Conservation (phyloP, 2,797 vertebrate species). For the Erpetoichthys calabaricus region DNA sequence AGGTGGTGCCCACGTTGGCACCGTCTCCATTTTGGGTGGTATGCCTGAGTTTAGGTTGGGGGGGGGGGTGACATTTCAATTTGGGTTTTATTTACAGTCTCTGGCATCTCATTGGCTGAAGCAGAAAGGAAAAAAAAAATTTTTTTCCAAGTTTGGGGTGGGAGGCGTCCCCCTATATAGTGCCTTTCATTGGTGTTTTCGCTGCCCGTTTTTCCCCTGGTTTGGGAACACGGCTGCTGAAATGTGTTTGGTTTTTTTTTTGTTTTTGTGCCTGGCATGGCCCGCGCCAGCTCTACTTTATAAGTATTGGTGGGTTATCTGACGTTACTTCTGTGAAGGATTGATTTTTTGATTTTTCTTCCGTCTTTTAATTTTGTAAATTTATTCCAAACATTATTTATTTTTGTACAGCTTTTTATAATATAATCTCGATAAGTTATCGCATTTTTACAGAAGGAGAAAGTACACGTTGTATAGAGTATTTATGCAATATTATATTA, state of each 20-base stretch:
- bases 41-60: too few species aligned
- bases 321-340: conserved; percentile 88
- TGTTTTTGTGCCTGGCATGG: too few species aligned
- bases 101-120: too few species aligned
- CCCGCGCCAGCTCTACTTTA: conserved; percentile 62
- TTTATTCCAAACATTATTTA: conserved; percentile 95
- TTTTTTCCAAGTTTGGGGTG: too few species aligned
- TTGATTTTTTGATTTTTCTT: conserved; percentile 32
- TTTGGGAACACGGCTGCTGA: conserved; percentile 45
- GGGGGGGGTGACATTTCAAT: too few species aligned
- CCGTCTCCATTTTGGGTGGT: too few species aligned
- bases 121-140: too few species aligned
- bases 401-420: conserved; percentile 98
- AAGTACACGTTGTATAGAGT: conserved; percentile 91
- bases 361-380: conserved; percentile 59
- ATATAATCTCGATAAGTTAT: conserved; percentile 85
- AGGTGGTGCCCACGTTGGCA: too few species aligned
- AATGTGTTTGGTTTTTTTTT: background rate
- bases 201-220: conserved; percentile 13
- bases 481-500: conserved; percentile 95
- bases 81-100: too few species aligned
- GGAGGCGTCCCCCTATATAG: too few species aligned
- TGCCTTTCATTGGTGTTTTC: background rate
- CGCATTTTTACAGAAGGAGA: conserved; percentile 61
- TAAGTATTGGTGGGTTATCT: conserved; percentile 69